Evolutionary conservation across 2,797 vertebrate species (phyloP), one percentile per base, ranked within the genome.

Genomic region (Coilia nasus): DNA sequence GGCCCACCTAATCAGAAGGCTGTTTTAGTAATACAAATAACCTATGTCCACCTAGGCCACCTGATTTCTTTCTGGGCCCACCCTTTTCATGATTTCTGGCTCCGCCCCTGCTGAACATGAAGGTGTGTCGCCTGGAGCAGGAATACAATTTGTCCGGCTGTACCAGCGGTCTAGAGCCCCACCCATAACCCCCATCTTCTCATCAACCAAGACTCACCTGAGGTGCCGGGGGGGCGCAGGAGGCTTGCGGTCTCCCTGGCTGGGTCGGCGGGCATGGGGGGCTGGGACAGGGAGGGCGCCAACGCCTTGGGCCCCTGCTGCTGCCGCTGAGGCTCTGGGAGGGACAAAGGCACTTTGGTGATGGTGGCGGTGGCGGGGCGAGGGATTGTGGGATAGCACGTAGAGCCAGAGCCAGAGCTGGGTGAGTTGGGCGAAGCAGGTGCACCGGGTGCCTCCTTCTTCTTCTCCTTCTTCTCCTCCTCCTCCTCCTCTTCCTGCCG

Each of bases 331-430:
- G 91, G 88, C 83, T 93, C 92, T 56, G 94, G 87, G 83, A 93
- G 92, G 90, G 28, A 35, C 3, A 94, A 97, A 96, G 96, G 96
- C 95, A 97, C 96, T 97, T 97, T 96, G 91, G 96, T 95, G 92
- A 93, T 92, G 85, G 92, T 88, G 83, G 91, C 93, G 87, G 93
- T 83, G 84, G 88, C 57, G 15, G 81, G 44, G 83, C 88, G 6
- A 64, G 87, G 86, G 78, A 91, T 87, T 86, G 83, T 35, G 87
- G 85, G 84, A 67, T 9, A 17, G 14, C 64, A 19, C 89, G 84
- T 90, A 87, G 71, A 90, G 50, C 50, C 7, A 9, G 50, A 14
- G 50, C 50, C 50, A 54, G 64, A 90, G 86, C 31, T 84, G 90
- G 81, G 50, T 81, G 92, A 90, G 90, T 93, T 41, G 86, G 89